Evolutionary conservation across 1,140 invertebrate species (phyloP).

Genomic region (Cyclargus thomasi): DNA sequence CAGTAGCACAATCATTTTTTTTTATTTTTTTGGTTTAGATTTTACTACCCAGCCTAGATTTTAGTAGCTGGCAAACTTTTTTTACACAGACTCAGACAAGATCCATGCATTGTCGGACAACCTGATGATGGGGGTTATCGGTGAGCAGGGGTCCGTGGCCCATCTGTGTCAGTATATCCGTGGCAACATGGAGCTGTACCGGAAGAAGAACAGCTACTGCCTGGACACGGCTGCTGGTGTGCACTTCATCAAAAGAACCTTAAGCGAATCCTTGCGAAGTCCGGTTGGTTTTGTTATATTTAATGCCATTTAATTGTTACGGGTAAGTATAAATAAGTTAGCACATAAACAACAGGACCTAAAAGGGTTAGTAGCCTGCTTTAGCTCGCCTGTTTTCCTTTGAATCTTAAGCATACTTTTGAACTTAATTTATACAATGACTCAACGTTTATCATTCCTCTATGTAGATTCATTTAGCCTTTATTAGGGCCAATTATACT

Average conservation of each 20-base stretch:
- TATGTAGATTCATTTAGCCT: neutral
- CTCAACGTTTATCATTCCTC: too few species aligned
- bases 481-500: too few species aligned
- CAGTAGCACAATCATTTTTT: too few species aligned
- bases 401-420: too few species aligned
- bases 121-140: constrained; percentile 91
- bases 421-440: too few species aligned
- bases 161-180: constrained; percentile 98
- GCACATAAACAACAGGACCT: too few species aligned
- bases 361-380: too few species aligned
- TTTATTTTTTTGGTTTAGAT: too few species aligned
- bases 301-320: neutral
- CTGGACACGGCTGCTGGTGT: constrained; percentile 91
- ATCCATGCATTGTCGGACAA: constrained; percentile 90
- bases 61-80: too few species aligned
- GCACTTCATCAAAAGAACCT: constrained; percentile 91
- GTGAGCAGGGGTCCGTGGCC: constrained; percentile 93
- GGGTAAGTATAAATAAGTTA: too few species aligned
- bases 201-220: constrained; percentile 97
- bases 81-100: constrained; percentile 93
- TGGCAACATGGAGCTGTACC: constrained; percentile 97
- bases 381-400: too few species aligned
- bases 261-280: constrained; percentile 92
- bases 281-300: constrained; percentile 68
- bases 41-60: too few species aligned